Evolutionary conservation across 2,797 vertebrate species (phyloP).

Genomic region (Urophycis tenuis): DNA sequence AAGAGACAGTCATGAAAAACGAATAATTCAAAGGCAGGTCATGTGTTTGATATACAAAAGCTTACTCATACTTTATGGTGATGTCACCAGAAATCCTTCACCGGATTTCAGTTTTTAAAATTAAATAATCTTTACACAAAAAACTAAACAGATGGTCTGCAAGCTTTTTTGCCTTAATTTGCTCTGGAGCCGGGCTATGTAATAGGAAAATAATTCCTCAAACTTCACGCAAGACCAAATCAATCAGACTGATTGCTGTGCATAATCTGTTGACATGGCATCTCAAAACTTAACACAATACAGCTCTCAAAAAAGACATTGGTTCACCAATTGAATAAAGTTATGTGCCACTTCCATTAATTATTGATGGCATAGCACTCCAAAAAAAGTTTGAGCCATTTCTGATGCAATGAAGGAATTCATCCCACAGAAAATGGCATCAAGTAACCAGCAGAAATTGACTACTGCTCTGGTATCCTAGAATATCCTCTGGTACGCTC

Average conservation of each 20-base stretch:
- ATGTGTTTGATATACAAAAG: background rate
- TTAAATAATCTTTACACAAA: background rate
- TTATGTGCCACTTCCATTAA: background rate
- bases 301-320: background rate
- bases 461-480: background rate
- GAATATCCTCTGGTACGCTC: background rate
- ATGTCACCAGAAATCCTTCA: background rate
- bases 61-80: background rate
- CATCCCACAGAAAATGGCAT: constrained; percentile 10
- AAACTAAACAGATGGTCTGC: background rate
- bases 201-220: constrained; percentile 33
- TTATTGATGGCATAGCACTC: background rate
- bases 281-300: background rate
- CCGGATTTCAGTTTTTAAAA: background rate
- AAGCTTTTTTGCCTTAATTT: background rate
- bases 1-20: background rate
- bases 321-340: background rate
- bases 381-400: background rate
- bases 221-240: constrained; percentile 35
- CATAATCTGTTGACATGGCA: constrained; percentile 27
- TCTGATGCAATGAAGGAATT: background rate
- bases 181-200: constrained; percentile 10
- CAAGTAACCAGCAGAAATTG: constrained; percentile 26
- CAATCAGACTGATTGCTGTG: constrained; percentile 35
- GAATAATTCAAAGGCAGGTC: background rate